These are phyloP conservation scores for Nannoperca australis DNA, from an alignment of 2,797 vertebrate genomes.

Conservation along the genomic window DNA sequence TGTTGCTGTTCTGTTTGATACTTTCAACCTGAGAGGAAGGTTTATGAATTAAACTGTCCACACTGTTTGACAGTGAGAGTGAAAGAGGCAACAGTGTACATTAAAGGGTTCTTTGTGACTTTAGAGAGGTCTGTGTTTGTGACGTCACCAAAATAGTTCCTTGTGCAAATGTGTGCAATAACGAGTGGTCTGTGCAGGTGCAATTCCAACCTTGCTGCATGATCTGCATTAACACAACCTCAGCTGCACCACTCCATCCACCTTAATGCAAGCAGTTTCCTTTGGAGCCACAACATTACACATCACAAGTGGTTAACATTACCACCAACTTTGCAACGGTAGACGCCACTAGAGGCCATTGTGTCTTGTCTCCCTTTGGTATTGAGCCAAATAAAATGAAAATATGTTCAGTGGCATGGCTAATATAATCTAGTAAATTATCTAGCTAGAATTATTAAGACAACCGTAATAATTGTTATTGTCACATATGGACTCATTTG, in stretches of 20 bases:
- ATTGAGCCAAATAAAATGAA: background rate
- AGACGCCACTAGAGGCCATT: background rate
- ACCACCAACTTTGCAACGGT: background rate
- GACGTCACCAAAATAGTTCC: background rate
- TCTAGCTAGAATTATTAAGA: background rate
- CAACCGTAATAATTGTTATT: background rate
- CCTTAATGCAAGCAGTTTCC: background rate
- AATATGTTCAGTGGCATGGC: background rate
- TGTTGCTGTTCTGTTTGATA: conserved; percentile 3
- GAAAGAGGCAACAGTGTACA: background rate
- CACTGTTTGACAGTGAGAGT: background rate
- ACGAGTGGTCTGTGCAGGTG: background rate
- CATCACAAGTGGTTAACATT: background rate
- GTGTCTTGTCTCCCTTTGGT: background rate
- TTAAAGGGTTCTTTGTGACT: background rate
- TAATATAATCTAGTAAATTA: background rate
- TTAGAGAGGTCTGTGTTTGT: background rate
- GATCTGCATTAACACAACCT: conserved; percentile 19
- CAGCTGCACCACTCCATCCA: background rate
- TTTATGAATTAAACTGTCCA: background rate
- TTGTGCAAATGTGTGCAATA: background rate
- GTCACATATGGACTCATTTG: background rate
- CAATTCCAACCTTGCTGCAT: background rate
- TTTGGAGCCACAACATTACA: background rate
- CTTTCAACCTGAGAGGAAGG: background rate